Conservation (phyloP, 2,113 vertebrate genomes). For the Chaenocephalus aceratus region DNA sequence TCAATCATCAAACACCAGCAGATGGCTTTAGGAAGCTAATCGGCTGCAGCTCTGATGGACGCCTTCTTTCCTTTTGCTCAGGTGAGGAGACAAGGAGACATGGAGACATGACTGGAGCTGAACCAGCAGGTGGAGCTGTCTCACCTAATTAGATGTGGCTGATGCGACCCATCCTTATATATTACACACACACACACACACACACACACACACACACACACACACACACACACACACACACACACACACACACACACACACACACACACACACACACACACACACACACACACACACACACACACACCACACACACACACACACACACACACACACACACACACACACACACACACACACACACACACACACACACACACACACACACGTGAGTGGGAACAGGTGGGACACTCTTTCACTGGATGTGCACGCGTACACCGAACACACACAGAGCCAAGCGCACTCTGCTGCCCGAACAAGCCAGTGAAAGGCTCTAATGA, state of each 20-base stretch:
- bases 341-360: no score
- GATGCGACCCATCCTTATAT: background rate
- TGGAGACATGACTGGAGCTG: conserved; percentile 34
- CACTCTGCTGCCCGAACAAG: conserved; percentile 49
- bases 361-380: no score
- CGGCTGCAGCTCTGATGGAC: conserved; percentile 28
- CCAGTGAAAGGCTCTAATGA: conserved; percentile 68
- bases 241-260: no score
- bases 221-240: no score
- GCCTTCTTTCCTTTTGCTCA: conserved; percentile 38
- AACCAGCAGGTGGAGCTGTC: conserved; percentile 77
- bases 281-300: no score
- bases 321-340: no score
- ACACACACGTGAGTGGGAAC: conserved; percentile 45
- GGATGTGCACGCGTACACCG: background rate
- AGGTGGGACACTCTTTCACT: conserved; percentile 54
- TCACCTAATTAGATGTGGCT: conserved; percentile 47
- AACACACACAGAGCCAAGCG: conserved; percentile 9
- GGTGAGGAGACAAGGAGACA: conserved; percentile 13
- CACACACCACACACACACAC: no score
- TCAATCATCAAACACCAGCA: conserved; percentile 60
- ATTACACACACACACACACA: conserved; percentile 35
- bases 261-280: no score
- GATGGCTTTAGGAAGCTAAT: conserved; percentile 56
- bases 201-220: no score